phyloP scores from a whole-genome alignment of 1,140 invertebrate genomes.

The Atta texana region DNA sequence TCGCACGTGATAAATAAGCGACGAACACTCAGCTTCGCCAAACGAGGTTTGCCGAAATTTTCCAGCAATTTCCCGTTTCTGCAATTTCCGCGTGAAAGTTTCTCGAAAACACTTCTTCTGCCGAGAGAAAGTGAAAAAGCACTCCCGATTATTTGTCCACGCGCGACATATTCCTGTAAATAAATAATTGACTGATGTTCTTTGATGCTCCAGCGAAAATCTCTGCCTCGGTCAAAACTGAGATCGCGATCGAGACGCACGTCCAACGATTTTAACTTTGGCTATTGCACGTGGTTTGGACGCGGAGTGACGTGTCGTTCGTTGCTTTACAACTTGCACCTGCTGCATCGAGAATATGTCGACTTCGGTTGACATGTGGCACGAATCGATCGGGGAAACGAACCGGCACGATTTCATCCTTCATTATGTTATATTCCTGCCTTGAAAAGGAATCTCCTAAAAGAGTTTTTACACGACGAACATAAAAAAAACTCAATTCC shows the following conservation, averaged over 20 bases:
- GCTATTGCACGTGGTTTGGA: constrained; percentile 4
- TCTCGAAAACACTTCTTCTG: constrained; percentile 20
- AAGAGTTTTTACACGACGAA: not conserved
- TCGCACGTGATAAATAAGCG: constrained; percentile 16
- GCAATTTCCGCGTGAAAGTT: constrained; percentile 31
- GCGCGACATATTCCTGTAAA: constrained; percentile 25
- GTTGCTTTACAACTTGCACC: constrained; percentile 56
- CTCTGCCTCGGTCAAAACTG: constrained; percentile 15
- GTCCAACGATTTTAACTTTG: constrained; percentile 31
- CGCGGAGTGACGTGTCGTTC: constrained; percentile 35
- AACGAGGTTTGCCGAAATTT: not conserved
- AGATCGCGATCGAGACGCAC: not conserved
- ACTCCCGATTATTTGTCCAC: not conserved
- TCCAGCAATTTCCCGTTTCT: not conserved
- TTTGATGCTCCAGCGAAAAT: constrained; percentile 62
- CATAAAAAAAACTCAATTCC: constrained; percentile 36
- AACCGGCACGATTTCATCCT: constrained; percentile 16
- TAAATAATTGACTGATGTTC: constrained; percentile 70
- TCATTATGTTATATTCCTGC: not conserved
- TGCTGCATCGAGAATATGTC: constrained; percentile 11
- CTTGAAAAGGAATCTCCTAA: constrained; percentile 17
- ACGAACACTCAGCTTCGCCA: not conserved
- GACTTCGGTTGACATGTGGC: constrained; percentile 17
- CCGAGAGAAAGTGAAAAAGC: not conserved
- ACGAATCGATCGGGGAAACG: constrained; percentile 8